These are phyloP conservation scores for Mormoops blainvillei DNA, from an alignment of 2,113 vertebrate genomes.

Conservation along the genomic window DNA sequence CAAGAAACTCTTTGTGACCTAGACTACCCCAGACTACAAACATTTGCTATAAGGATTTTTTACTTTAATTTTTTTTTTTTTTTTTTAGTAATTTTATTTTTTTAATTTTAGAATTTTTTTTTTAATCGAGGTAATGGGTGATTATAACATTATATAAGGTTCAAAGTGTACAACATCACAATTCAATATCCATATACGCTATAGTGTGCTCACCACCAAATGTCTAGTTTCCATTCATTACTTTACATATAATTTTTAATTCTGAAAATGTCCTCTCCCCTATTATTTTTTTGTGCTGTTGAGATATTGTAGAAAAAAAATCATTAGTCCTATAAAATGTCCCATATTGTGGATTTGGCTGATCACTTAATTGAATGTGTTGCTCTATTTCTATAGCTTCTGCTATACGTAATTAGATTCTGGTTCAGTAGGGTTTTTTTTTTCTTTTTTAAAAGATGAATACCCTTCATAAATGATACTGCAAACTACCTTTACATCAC, in stretches of 20 bases:
- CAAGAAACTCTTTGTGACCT: neutral
- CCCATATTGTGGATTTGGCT: neutral
- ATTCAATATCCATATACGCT: neutral
- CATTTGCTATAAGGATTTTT: neutral
- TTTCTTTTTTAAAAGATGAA: too few species aligned
- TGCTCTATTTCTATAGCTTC: neutral
- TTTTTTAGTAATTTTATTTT: neutral
- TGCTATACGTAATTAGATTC: conserved; percentile 23
- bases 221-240: neutral
- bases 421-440: neutral
- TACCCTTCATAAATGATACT: neutral
- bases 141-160: neutral
- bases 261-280: neutral
- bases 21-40: neutral
- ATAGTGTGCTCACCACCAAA: neutral
- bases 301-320: neutral
- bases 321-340: neutral
- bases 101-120: neutral
- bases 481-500: neutral
- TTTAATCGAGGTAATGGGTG: neutral
- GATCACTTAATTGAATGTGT: neutral
- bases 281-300: neutral
- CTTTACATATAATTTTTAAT: neutral
- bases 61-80: neutral
- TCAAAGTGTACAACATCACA: neutral